Base-by-base conservation (phyloP, 2,797 vertebrate species). In the Hephaestus fuliginosus region DNA sequence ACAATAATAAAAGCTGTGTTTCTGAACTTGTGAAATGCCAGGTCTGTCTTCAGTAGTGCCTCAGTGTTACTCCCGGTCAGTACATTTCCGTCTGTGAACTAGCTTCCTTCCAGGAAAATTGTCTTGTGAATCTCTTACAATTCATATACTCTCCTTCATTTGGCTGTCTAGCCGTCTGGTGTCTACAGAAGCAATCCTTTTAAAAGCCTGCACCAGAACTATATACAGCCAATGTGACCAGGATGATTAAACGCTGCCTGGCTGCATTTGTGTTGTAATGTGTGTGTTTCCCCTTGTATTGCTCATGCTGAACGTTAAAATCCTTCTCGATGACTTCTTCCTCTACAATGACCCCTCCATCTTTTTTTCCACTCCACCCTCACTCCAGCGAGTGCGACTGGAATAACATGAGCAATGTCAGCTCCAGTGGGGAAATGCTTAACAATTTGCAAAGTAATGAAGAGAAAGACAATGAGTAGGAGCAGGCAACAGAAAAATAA, bases 401-500 rank as follows among this genome's bases (percentile, higher is more conserved):
- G 57, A 74, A 88, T 60, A 77, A 62, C 41, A 64, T 3, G 71
- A 76, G 71, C 44, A n/a, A 53, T 57, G 83, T 84, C 80, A 65
- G 64, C 76, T 33, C 79, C 62, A 18, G 76, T 44, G 72, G 84
- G 84, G 82, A 76, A 80, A 80, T 70, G 77, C 66, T 76, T 41
- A 80, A 30, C 76, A 79, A 39, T 88, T 84, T 89, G 82, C 68
- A 81, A 83, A 83, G 74, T 85, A 91, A 92, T 84, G 85, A 91
- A 85, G 85, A 80, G 60, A 76, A 84, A 76, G 84, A 88, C 81
- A 86, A 82, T 55, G 70, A 86, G 86, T 57, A 52, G 72, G 76
- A 80, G 70, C 60, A 33, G 69, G 81, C 73, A 80, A 55, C 75
- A 71, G 80, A 85, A 86, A 76, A 87, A 85, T 77, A n/a, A 58